A percentile compares a stretch with the other conserved stretches of the same genome.
Evolutionary conservation across 2,113 vertebrate species (phyloP).

Genomic region (Gadus chalcogrammus): DNA sequence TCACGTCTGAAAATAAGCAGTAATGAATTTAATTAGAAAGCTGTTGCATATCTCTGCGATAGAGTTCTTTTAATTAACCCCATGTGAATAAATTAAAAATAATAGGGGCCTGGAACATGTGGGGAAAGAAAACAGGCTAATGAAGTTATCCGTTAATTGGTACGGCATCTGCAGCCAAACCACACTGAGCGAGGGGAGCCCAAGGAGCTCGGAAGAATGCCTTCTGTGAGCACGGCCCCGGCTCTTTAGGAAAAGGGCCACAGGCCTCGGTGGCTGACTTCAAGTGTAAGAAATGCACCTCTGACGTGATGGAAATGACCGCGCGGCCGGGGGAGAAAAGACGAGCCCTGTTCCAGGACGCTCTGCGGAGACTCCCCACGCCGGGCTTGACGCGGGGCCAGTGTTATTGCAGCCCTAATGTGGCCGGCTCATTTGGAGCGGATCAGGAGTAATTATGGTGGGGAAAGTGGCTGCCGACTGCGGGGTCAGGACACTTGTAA

Average conservation of each 20-base stretch:
- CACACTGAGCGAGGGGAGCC: conserved; percentile 60
- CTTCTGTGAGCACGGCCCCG: conserved; percentile 65
- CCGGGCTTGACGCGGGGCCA: conserved; percentile 69
- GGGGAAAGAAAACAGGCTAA: conserved; percentile 66
- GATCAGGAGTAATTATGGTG: conserved; percentile 79
- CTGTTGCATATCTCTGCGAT: conserved; percentile 77
- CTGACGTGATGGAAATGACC: conserved; percentile 77
- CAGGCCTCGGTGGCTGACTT: conserved; percentile 68
- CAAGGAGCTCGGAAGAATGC: conserved; percentile 73
- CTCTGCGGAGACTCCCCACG: conserved; percentile 71
- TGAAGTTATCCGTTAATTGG: conserved; percentile 78
- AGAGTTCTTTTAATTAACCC: conserved; percentile 82
- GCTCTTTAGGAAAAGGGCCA: conserved; percentile 53
- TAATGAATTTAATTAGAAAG: conserved; percentile 80
- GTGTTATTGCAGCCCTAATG: conserved; percentile 77
- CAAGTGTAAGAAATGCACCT: conserved; percentile 73
- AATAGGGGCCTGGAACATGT: conserved; percentile 73
- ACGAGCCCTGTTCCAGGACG: conserved; percentile 69
- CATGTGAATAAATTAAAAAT: conserved; percentile 83
- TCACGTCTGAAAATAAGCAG: conserved; percentile 66
- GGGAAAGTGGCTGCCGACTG: conserved; percentile 71
- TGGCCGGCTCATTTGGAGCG: conserved; percentile 75
- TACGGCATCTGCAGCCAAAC: conserved; percentile 71
- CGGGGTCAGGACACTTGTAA: conserved; percentile 81
- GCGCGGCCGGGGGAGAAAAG: conserved; percentile 62